Conservation (phyloP, 2,888 invertebrate species). For the Hydrotaea diabolus region DNA sequence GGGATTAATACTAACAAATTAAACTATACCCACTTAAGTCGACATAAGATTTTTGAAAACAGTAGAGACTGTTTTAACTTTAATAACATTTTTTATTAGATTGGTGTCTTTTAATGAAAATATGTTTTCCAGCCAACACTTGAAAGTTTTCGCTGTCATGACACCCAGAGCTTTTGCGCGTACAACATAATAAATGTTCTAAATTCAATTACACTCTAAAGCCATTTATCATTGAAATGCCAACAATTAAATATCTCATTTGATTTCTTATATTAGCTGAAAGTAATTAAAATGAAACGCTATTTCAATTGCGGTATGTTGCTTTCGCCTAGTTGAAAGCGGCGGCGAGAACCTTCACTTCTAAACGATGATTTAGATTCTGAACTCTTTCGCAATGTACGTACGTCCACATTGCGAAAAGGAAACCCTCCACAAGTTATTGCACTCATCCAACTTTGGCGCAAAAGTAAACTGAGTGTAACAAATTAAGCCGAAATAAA, state of each 20-base stretch:
- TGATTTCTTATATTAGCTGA: conserved; percentile 19
- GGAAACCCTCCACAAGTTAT: conserved; percentile 19
- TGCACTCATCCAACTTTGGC: conserved; percentile 8
- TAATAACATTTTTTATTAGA: too few relatives aligned
- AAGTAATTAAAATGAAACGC: conserved; percentile 35
- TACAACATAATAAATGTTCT: background rate
- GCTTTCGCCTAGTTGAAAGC: background rate
- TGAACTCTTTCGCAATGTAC: conserved; percentile 16
- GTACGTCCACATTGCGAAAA: too few relatives aligned
- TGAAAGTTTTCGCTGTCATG: background rate
- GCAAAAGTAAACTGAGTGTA: conserved; percentile 32
- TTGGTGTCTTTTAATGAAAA: too few relatives aligned
- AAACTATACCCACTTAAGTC: too few relatives aligned
- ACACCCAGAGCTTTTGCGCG: too few relatives aligned
- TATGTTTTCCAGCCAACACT: too few relatives aligned
- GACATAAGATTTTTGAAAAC: too few relatives aligned
- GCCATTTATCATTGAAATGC: background rate
- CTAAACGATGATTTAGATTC: conserved; percentile 32
- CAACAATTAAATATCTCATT: conserved; percentile 27
- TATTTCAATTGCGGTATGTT: conserved; percentile 15
- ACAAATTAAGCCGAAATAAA: conserved; percentile 32
- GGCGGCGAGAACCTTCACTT: background rate
- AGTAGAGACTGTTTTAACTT: too few relatives aligned
- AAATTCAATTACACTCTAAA: background rate
- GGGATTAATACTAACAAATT: too few relatives aligned